Percentiles rank a stretch among this genome's conserved stretches.
Evolutionary conservation across 2,797 vertebrate species (phyloP).

Genomic region (Typhlichthys eigenmanni): DNA sequence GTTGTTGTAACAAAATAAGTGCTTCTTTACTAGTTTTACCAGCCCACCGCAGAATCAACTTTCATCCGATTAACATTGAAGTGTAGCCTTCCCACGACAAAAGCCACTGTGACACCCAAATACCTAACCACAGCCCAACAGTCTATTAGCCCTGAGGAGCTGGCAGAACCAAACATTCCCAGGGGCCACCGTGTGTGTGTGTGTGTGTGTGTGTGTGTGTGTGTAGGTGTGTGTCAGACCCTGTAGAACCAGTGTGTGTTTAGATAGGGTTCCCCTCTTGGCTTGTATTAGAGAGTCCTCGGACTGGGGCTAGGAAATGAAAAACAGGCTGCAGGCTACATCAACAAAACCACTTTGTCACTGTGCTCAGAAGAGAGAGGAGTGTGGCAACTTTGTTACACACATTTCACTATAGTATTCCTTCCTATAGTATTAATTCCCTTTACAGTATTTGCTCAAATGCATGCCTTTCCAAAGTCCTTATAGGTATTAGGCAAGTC

Average conservation of each 20-base stretch:
- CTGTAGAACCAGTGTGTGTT: constrained; percentile 66
- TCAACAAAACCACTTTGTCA: constrained; percentile 51
- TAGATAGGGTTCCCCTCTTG: constrained; percentile 70
- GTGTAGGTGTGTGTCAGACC: constrained; percentile 13
- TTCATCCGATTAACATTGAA: constrained; percentile 33
- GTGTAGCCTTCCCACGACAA: constrained; percentile 34
- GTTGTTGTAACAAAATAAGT: not conserved
- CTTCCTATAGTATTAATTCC: too few relatives aligned
- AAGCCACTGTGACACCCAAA: constrained; percentile 46
- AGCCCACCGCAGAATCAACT: constrained; percentile 18
- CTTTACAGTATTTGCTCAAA: too few relatives aligned
- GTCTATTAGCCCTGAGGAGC: constrained; percentile 64
- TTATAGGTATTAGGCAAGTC: too few relatives aligned
- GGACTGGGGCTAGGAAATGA: constrained; percentile 73
- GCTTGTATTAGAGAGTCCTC: constrained; percentile 68
- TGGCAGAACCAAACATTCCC: constrained; percentile 56
- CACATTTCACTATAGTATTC: too few relatives aligned
- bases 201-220: not conserved
- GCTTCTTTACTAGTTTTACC: constrained; percentile 8
- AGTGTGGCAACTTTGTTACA: constrained; percentile 2
- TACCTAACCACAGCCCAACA: constrained; percentile 64
- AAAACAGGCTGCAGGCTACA: constrained; percentile 71
- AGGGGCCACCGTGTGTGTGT: not conserved
- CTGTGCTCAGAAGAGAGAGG: constrained; percentile 3
- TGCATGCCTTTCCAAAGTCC: too few relatives aligned